Base-by-base conservation (phyloP, 2,888 invertebrate genomes). In the Mythimna loreyi region DNA sequence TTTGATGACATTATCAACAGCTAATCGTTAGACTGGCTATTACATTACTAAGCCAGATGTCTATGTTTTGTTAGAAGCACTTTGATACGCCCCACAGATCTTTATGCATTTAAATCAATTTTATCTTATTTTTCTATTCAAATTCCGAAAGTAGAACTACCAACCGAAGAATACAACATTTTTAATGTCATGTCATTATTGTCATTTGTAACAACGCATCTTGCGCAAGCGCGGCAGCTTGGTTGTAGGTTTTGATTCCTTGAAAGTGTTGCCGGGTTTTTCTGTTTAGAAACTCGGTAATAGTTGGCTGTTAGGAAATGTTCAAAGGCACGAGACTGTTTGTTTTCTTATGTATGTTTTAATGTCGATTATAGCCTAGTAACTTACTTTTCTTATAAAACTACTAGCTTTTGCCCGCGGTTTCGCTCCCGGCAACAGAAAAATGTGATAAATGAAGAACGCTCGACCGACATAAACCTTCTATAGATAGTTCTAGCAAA, bases 181-280 rank as follows among this genome's bases (percentile, higher is more conserved):
- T 43, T 16, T 21, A 30, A 16, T 69, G 25, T 25, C 43, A 8
- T 25, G 50, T 50, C 16, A 50, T 49, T 23, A 6, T 49, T 47
- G 23, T 2, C 16, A 16, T 2, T 49, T 23, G n/a, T 43, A 43
- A 49, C 23, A 19, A 61, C 11, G 21, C 11, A 43, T 52, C 30
- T 72, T 75, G 45, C 30, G 72, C 57, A 75, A 75, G 23, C 36
- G 56, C 33, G 0, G 30, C 21, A 47, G 13, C 16, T 47, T 75
- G 52, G 30, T 40, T 43, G 30, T 65, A 33, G 21, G 33, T 65
- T n/a, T 55, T 33, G 36, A 59, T 56, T 72, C 77, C 69, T 68
- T 45, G 77, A 50, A 72, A 73, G 61, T 69, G 72, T 25, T 40
- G 13, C 55, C 30, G 77, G 72, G 70, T 76, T 76, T 72, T 76